Conservation (phyloP, 2,888 invertebrate species). For the Protophormia terraenovae region DNA sequence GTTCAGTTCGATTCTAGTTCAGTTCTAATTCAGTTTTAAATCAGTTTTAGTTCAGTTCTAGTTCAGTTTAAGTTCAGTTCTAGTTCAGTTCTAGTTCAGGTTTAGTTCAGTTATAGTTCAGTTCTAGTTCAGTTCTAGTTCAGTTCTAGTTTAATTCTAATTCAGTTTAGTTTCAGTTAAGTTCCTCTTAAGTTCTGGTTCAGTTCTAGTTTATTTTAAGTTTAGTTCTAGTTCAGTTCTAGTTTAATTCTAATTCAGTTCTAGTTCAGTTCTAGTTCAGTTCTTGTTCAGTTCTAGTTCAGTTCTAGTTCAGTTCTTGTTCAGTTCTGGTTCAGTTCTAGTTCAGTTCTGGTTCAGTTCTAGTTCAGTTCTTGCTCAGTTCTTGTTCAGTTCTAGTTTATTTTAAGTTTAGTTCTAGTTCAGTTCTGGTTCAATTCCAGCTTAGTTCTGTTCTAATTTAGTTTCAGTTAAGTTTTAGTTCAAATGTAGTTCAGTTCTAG, state of each 20-base stretch:
- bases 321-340: not conserved
- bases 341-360: not conserved
- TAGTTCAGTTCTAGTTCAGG: not conserved
- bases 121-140: not conserved
- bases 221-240: not conserved
- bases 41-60: not conserved
- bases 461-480: not conserved
- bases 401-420: not conserved
- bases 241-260: not conserved
- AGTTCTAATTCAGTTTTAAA: not conserved
- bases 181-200: not conserved
- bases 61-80: not conserved
- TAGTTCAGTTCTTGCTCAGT: not conserved
- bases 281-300: not conserved
- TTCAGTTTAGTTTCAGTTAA: not conserved
- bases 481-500: not conserved
- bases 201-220: not conserved
- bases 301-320: not conserved
- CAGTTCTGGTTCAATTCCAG: not conserved
- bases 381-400: not conserved
- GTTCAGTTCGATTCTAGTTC: not conserved
- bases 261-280: not conserved
- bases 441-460: not conserved
- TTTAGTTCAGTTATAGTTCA: not conserved
- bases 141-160: not conserved